Evolutionary conservation across 37 sponge, comb jelly and placozoan species (phyloP).

Genomic region (Ephydatia muelleri): DNA sequence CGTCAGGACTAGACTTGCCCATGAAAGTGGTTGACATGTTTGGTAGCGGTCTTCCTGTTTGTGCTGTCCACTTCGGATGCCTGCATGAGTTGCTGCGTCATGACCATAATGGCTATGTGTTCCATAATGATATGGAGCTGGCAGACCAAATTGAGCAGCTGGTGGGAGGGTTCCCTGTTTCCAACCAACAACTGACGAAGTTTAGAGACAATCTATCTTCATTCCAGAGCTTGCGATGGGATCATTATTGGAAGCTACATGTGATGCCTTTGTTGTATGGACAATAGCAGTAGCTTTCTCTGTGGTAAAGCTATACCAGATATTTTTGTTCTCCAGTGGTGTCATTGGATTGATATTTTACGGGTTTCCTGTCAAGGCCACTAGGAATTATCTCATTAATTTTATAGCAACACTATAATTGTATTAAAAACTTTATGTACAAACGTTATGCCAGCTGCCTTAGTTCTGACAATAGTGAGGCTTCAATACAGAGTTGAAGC

Average conservation of each 20-base stretch:
- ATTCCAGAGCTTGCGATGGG: conserved; percentile 81
- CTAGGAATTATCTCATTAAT: no score
- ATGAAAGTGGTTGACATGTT: conserved; percentile 99
- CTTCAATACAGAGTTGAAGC: no score
- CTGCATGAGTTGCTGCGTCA: conserved; percentile 88
- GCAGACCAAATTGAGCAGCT: conserved; percentile 73
- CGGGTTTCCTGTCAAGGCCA: no score
- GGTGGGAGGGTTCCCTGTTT: conserved; percentile 34
- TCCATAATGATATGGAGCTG: conserved; percentile 60
- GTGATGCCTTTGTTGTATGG: conserved; percentile 59
- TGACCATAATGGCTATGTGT: conserved; percentile 87
- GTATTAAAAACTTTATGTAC: no score
- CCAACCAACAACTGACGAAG: conserved; percentile 19
- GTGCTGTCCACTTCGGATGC: conserved; percentile 83
- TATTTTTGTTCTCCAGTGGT: no score
- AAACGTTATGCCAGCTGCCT: no score
- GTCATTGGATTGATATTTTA: no score
- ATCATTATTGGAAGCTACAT: conserved; percentile 84
- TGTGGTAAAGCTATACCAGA: no score
- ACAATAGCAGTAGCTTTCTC: neutral
- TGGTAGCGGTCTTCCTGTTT: conserved; percentile 92
- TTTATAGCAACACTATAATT: no score
- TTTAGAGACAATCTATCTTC: conserved; percentile 80
- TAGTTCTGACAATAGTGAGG: no score
- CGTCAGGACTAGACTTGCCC: conserved; percentile 98